Percentiles rank a stretch among this genome's conserved stretches.
phyloP scores from a whole-genome alignment of 2,888 invertebrate species.

The Latrodectus elegans region DNA sequence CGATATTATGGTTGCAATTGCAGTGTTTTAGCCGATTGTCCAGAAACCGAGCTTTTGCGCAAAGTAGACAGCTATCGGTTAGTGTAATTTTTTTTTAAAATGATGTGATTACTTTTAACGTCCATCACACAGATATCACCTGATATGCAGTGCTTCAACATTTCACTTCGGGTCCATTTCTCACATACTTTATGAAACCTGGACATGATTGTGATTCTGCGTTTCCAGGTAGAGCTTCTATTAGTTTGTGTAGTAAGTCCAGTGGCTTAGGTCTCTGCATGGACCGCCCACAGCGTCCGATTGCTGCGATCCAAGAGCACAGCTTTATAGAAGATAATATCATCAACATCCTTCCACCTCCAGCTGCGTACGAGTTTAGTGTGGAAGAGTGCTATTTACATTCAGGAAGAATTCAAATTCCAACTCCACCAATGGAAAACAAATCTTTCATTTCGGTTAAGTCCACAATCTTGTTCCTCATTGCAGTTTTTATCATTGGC shows the following conservation, averaged over 20 bases:
- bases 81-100: too few species aligned
- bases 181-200: not conserved
- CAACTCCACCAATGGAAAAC: not conserved
- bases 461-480: slow-evolving; percentile 59
- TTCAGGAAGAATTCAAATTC: not conserved
- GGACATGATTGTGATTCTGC: slow-evolving; percentile 20
- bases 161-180: not conserved
- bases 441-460: slow-evolving; percentile 61
- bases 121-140: too few species aligned
- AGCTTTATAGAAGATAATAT: slow-evolving; percentile 52
- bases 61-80: too few species aligned
- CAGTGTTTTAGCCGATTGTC: too few species aligned
- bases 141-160: too few species aligned
- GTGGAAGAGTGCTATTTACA: slow-evolving; percentile 20
- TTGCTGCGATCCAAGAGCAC: slow-evolving; percentile 44
- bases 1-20: too few species aligned
- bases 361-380: slow-evolving; percentile 23
- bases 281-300: slow-evolving; percentile 26
- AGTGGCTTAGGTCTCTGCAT: slow-evolving; percentile 27
- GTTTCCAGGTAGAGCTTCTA: slow-evolving; percentile 32
- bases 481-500: slow-evolving; percentile 70
- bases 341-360: slow-evolving; percentile 29
- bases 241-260: slow-evolving; percentile 9
- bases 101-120: too few species aligned
- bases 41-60: too few species aligned